Conservation (phyloP, 2,113 vertebrate genomes). For the Brachionichthys hirsutus region DNA sequence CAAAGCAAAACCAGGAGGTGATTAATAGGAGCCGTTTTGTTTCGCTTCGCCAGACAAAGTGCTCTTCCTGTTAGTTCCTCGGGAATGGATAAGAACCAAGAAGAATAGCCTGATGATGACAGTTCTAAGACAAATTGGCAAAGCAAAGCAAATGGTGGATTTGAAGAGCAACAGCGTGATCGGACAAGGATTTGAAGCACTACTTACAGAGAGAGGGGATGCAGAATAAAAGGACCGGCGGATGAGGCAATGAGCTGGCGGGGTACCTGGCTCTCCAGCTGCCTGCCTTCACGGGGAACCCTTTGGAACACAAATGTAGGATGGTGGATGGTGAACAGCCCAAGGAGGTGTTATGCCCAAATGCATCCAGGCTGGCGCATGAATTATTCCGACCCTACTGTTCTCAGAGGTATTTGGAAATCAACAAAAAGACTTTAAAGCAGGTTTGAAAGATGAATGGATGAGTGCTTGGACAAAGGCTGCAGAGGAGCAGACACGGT, state of each 20-base stretch:
- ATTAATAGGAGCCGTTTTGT: constrained; percentile 17
- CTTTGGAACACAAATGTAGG: constrained; percentile 46
- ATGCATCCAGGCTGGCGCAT: constrained; percentile 52
- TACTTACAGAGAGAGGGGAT: neutral
- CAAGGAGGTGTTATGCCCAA: constrained; percentile 51
- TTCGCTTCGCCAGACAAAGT: constrained; percentile 3
- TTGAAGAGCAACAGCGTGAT: constrained; percentile 9
- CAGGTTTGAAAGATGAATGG: constrained; percentile 32
- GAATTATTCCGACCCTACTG: constrained; percentile 58
- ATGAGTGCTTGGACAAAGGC: constrained; percentile 36
- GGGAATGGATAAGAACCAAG: neutral
- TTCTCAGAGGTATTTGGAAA: constrained; percentile 43
- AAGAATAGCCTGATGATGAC: neutral
- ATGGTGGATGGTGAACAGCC: constrained; percentile 45
- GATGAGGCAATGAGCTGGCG: constrained; percentile 24
- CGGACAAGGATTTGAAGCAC: constrained; percentile 11
- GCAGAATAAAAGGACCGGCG: constrained; percentile 18
- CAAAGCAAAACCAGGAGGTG: constrained; percentile 9
- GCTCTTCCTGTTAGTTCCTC: neutral
- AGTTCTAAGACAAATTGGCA: neutral
- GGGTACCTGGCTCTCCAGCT: constrained; percentile 44
- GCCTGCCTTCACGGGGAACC: constrained; percentile 34
- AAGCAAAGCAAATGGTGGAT: neutral
- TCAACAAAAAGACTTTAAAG: constrained; percentile 49
- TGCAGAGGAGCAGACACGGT: constrained; percentile 18